phyloP scores from a whole-genome alignment of 92 coral and sea anemone genomes.

The Isaurus tuberculatus region DNA sequence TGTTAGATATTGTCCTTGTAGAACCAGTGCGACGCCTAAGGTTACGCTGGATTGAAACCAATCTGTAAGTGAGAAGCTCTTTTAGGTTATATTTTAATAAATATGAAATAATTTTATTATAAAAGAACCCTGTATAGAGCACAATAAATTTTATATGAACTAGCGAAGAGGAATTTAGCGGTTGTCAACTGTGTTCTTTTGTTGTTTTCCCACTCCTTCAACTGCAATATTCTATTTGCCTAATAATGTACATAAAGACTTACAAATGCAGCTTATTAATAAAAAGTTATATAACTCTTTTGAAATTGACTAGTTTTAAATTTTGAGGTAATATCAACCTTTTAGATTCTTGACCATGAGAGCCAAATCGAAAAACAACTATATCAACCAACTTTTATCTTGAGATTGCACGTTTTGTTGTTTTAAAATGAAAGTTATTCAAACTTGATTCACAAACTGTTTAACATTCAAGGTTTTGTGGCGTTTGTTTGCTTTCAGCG shows the following conservation, averaged over 20 bases:
- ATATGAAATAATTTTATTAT: neutral
- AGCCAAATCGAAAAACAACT: neutral
- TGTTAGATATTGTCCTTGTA: constrained; percentile 70
- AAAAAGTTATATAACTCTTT: neutral
- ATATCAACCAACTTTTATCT: neutral
- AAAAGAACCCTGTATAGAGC: neutral
- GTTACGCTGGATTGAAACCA: constrained; percentile 85
- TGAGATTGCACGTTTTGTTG: neutral
- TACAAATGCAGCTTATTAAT: neutral
- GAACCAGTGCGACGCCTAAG: constrained; percentile 67
- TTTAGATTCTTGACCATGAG: neutral
- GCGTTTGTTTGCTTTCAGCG: neutral
- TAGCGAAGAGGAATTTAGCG: neutral
- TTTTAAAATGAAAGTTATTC: too few relatives aligned
- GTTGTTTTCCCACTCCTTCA: neutral
- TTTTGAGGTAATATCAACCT: neutral
- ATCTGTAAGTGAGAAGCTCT: constrained; percentile 53
- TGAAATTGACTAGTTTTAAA: neutral
- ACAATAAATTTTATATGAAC: neutral
- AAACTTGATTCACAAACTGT: neutral
- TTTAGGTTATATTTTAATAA: too few relatives aligned
- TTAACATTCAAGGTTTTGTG: neutral
- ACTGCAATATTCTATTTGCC: neutral
- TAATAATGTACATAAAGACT: neutral
- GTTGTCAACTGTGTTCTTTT: neutral